Conservation (phyloP, 2,113 vertebrate genomes). For the Amphiprion percula region DNA sequence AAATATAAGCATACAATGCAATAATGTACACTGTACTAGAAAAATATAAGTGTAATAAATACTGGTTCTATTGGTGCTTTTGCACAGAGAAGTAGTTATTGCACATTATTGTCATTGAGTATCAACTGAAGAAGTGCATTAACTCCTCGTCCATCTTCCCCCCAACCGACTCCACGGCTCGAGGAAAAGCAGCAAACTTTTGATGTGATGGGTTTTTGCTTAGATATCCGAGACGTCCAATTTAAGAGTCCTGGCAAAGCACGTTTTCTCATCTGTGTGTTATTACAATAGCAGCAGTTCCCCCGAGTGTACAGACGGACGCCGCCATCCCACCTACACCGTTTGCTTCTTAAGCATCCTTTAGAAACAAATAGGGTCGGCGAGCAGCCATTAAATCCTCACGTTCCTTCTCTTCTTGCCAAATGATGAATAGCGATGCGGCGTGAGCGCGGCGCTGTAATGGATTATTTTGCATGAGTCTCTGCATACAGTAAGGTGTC, state of each 20-base stretch:
- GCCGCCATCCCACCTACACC: neutral
- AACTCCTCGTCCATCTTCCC: too few relatives aligned
- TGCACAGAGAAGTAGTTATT: too few relatives aligned
- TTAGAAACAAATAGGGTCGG: constrained; percentile 26
- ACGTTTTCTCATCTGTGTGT: neutral
- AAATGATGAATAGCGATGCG: constrained; percentile 49
- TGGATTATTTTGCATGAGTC: constrained; percentile 36
- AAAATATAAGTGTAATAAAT: too few relatives aligned
- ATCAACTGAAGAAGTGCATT: too few relatives aligned
- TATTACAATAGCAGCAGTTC: constrained; percentile 17
- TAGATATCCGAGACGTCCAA: neutral
- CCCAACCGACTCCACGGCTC: neutral
- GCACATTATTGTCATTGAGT: too few relatives aligned
- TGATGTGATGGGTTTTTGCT: neutral
- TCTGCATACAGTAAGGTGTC: constrained; percentile 25
- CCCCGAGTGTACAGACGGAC: constrained; percentile 1
- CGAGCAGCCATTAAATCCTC: constrained; percentile 45
- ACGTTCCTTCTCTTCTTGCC: constrained; percentile 13
- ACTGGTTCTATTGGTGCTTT: too few relatives aligned
- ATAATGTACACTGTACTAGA: too few relatives aligned
- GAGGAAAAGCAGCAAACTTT: neutral
- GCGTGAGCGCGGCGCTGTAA: constrained; percentile 39
- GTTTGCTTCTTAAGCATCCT: constrained; percentile 10
- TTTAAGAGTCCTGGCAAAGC: neutral
- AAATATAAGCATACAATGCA: too few relatives aligned